Evolutionary conservation across 2,888 invertebrate species (phyloP).

Genomic region (Leptinotarsa juncta): DNA sequence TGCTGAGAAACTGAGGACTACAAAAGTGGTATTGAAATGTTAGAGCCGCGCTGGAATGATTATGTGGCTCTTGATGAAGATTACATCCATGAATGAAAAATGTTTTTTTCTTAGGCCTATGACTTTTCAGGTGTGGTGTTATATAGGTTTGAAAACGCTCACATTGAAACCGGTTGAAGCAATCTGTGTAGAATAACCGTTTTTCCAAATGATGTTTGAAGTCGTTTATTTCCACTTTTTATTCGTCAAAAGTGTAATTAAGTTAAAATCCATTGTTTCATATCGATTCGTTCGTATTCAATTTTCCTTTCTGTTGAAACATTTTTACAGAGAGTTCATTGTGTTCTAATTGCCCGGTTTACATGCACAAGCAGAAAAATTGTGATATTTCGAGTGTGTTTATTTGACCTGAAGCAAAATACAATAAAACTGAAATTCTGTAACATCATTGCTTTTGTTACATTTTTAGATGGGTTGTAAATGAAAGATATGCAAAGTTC

Average conservation of each 20-base stretch:
- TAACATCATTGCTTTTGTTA: not conserved
- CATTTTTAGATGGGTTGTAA: not conserved
- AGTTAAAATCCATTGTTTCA: not conserved
- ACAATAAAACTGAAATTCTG: not conserved
- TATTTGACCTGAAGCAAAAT: not conserved
- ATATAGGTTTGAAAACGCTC: too few relatives aligned
- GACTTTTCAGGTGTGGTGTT: too few relatives aligned
- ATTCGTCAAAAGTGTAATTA: constrained; percentile 3
- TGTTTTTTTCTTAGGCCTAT: too few relatives aligned
- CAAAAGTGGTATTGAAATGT: too few relatives aligned
- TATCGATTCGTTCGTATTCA: not conserved
- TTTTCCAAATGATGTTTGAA: not conserved
- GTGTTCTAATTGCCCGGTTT: not conserved
- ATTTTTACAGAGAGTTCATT: not conserved
- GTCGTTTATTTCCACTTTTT: not conserved
- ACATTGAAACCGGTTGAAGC: too few relatives aligned
- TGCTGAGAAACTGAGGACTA: too few relatives aligned
- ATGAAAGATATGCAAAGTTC: not conserved
- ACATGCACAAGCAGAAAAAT: not conserved
- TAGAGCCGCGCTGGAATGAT: too few relatives aligned
- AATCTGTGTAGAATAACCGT: too few relatives aligned
- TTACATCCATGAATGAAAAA: too few relatives aligned
- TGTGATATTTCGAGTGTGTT: not conserved
- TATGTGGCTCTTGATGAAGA: too few relatives aligned
- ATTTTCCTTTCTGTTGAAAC: not conserved